Evolutionary conservation across 2,888 invertebrate genomes (phyloP), one percentile per base, ranked within the genome.

Genomic region (Stenodera caucasica): DNA sequence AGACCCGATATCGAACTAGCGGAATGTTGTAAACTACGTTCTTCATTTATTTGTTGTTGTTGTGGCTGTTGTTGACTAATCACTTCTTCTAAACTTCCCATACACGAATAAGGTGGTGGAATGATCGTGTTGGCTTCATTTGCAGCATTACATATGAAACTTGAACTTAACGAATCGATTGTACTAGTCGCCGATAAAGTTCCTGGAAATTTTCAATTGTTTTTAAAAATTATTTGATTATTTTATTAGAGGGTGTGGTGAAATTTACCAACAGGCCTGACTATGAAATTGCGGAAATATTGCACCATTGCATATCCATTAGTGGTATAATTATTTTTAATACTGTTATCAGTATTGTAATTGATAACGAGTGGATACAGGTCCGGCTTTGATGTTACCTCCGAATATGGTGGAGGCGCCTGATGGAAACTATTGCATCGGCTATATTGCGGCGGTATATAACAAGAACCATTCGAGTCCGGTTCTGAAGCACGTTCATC

Each of bases 371-470:
- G 81, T 2, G 93, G 93, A 76, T 93, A 93, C 9, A 93, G 81
- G 76, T 93, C 92, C 9, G 93, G 93, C 72, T 93, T 93, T 12
- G 92, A 90, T 60, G 92, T 90, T 67, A 92, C 92, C 87, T 92
- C 92, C 63, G 90, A 89, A 80, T 93, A 93, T 0, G 92, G 92
- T 29, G 92, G 92, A 18, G 92, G 92, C 2, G 89, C 88, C 76
- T 90, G 91, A 74, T 91, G 90, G 77, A 92, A 90, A 60, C 92
- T 92, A 61, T 89, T 89, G 75, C 92, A 92, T 75, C 92, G 87
- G 77, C 91, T 91, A 78, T 92, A 93, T 71, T 91, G 90, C 0
- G 92, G 92, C 8, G 92, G 92, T 0, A 90, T 89, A 79, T 90
- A 92, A 73, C 90, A 90, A 0, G 91, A 91, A 37, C 90, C 90